phyloP scores from a whole-genome alignment of 2,797 vertebrate genomes.

The Tragopan temminckii region DNA sequence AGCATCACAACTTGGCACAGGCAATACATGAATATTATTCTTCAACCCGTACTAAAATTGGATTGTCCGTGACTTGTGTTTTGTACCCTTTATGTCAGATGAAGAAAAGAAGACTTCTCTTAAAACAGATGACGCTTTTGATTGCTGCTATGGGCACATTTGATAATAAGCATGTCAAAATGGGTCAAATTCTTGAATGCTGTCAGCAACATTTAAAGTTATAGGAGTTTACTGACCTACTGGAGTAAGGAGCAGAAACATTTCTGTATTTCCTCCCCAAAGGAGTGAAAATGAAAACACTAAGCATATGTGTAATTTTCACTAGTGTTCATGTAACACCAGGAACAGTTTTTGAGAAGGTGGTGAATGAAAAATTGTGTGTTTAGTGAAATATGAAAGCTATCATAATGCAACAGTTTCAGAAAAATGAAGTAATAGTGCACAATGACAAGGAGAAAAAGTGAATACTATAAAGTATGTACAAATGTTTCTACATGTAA shows the following conservation, averaged over 20 bases:
- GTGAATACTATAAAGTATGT: background rate
- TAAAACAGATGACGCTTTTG: conserved; percentile 18
- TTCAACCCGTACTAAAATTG: background rate
- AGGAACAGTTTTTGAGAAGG: background rate
- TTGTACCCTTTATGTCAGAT: background rate
- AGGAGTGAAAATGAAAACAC: background rate
- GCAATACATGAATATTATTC: background rate
- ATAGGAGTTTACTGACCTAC: background rate
- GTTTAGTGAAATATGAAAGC: background rate
- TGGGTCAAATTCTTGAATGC: background rate
- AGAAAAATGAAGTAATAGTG: background rate
- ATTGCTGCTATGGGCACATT: background rate
- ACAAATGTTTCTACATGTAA: background rate
- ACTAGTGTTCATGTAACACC: background rate
- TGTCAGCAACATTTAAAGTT: background rate
- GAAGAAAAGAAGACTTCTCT: background rate
- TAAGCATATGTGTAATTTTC: background rate
- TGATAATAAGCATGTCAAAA: background rate
- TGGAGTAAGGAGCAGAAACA: background rate
- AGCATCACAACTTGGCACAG: background rate
- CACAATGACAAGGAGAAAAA: background rate
- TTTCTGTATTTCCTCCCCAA: background rate
- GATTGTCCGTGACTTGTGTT: background rate
- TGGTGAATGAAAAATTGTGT: background rate
- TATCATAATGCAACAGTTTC: background rate